Percentiles rank a stretch among this genome's conserved stretches.
phyloP scores from a whole-genome alignment of 2,888 invertebrate species.

The Idaea dimidiata region DNA sequence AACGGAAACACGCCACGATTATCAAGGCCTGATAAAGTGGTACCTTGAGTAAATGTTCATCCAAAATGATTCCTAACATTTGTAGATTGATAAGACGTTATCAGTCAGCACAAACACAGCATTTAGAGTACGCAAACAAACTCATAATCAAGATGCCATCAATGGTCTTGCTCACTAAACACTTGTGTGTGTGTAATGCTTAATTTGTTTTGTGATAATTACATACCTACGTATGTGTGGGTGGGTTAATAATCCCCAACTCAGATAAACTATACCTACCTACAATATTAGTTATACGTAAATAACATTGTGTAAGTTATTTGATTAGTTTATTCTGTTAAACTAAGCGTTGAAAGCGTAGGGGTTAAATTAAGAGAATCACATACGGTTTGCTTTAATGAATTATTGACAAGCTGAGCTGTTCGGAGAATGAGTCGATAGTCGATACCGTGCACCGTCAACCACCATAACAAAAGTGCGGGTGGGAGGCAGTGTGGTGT shows the following conservation, averaged over 20 bases:
- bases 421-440: slow-evolving; percentile 29
- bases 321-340: neutral
- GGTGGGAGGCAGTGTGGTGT: slow-evolving; percentile 37
- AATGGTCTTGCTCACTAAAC: slow-evolving; percentile 31
- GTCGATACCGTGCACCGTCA: slow-evolving; percentile 21
- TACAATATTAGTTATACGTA: neutral
- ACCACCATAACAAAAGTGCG: slow-evolving; percentile 30
- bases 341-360: neutral
- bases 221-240: slow-evolving; percentile 12
- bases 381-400: neutral
- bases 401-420: neutral
- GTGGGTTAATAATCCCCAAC: slow-evolving; percentile 14
- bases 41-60: slow-evolving; percentile 70
- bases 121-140: slow-evolving; percentile 74
- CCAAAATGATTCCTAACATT: slow-evolving; percentile 70
- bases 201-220: slow-evolving; percentile 20
- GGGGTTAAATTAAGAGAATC: neutral
- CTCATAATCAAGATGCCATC: slow-evolving; percentile 63
- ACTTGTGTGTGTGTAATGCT: slow-evolving; percentile 3
- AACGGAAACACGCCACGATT: slow-evolving; percentile 55
- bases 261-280: slow-evolving; percentile 13
- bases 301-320: slow-evolving; percentile 1
- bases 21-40: slow-evolving; percentile 55
- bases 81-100: slow-evolving; percentile 56
- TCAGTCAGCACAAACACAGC: slow-evolving; percentile 64